A percentile compares a stretch with the other conserved stretches of the same genome.
These are phyloP conservation scores for Argynnis bischoffii DNA, from an alignment of 2,888 invertebrate genomes.

Conservation along the genomic window DNA sequence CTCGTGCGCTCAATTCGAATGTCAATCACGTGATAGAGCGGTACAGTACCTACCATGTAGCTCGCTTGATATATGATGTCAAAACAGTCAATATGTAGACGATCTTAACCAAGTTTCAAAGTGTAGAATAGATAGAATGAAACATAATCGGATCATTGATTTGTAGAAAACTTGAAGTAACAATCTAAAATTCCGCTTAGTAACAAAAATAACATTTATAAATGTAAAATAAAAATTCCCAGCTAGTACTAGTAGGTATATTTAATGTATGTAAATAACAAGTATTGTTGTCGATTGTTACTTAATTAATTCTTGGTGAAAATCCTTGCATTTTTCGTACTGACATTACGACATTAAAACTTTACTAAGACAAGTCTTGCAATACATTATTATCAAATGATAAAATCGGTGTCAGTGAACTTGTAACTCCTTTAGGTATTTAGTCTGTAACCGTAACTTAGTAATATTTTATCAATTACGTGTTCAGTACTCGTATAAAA, in stretches of 20 bases:
- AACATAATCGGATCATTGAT: neutral
- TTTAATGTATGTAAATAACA: too few relatives aligned
- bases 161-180: neutral
- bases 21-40: constrained; percentile 21
- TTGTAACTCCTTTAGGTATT: constrained; percentile 30
- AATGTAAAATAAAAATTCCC: too few relatives aligned
- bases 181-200: too few relatives aligned
- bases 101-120: neutral
- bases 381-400: constrained; percentile 28
- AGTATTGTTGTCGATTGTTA: too few relatives aligned
- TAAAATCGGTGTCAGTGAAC: constrained; percentile 40
- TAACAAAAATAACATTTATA: too few relatives aligned
- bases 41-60: neutral
- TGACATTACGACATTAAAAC: neutral
- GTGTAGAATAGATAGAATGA: neutral
- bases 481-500: constrained; percentile 13
- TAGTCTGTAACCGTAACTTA: constrained; percentile 33
- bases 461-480: constrained; percentile 38
- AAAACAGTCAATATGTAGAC: neutral
- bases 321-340: too few relatives aligned
- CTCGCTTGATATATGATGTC: neutral
- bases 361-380: neutral
- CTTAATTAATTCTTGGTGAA: too few relatives aligned
- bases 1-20: constrained; percentile 22
- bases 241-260: too few relatives aligned